phyloP scores from a whole-genome alignment of 2,888 invertebrate species.

The Ernsta delagoae region DNA sequence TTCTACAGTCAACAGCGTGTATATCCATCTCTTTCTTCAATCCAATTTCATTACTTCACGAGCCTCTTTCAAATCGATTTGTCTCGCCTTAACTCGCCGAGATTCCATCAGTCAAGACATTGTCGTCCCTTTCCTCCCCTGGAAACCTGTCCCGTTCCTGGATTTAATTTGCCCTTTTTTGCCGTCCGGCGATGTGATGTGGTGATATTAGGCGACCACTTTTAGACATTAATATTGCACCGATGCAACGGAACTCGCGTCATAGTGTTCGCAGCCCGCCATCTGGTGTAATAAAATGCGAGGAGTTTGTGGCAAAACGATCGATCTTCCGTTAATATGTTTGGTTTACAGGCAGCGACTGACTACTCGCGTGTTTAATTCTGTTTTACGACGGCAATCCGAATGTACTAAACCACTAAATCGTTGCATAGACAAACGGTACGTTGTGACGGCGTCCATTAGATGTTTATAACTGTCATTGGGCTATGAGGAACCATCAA shows the following conservation, averaged over 20 bases:
- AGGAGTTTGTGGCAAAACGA: constrained; percentile 5
- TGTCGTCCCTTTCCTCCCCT: constrained; percentile 57
- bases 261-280: constrained; percentile 3
- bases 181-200: constrained; percentile 45
- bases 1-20: constrained; percentile 47
- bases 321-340: constrained; percentile 18
- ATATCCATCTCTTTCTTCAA: constrained; percentile 60
- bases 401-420: constrained; percentile 15
- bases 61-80: constrained; percentile 67
- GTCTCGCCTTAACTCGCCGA: constrained; percentile 70
- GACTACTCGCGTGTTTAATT: constrained; percentile 12
- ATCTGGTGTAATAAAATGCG: constrained; percentile 14
- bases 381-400: constrained; percentile 23
- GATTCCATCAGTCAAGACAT: constrained; percentile 54
- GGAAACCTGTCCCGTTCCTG: constrained; percentile 66
- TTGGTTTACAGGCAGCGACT: constrained; percentile 5
- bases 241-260: constrained; percentile 23
- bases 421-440: constrained; percentile 13
- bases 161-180: constrained; percentile 71
- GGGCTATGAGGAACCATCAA: constrained; percentile 33
- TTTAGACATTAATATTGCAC: constrained; percentile 28
- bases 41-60: constrained; percentile 65
- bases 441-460: constrained; percentile 20
- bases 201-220: constrained; percentile 30
- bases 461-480: constrained; percentile 42